phyloP scores from a whole-genome alignment of 2,888 invertebrate species.

The Liodrosophila aerea region DNA sequence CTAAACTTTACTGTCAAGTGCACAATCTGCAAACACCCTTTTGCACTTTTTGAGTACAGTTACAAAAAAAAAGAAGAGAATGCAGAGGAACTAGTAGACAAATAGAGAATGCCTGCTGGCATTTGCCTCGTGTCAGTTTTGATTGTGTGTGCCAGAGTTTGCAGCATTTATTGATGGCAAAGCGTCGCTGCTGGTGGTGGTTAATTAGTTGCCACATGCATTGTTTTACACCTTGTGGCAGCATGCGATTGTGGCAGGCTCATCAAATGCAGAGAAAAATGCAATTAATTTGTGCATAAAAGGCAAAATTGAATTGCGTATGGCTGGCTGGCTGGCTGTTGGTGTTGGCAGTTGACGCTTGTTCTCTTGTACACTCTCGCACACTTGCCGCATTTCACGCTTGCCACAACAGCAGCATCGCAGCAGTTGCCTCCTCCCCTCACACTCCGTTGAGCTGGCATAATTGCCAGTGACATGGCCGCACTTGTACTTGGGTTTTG shows the following conservation, averaged over 20 bases:
- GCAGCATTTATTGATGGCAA: constrained; percentile 67
- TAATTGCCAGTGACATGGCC: constrained; percentile 75
- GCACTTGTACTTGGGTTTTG: constrained; percentile 49
- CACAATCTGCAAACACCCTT: too few relatives aligned
- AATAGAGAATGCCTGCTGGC: too few relatives aligned
- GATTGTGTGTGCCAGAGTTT: too few relatives aligned
- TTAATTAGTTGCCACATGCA: constrained; percentile 62
- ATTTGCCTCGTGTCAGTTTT: too few relatives aligned
- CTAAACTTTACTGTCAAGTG: too few relatives aligned
- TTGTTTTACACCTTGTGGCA: too few relatives aligned
- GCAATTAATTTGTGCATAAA: constrained; percentile 75
- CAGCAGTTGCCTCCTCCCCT: neutral
- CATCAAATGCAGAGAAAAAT: constrained; percentile 64
- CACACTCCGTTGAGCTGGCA: constrained; percentile 36
- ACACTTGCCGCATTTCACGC: too few relatives aligned
- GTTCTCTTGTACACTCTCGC: neutral
- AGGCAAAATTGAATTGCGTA: constrained; percentile 70
- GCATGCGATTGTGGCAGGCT: too few relatives aligned
- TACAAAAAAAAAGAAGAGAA: too few relatives aligned
- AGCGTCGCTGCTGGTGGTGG: constrained; percentile 62
- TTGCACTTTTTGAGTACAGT: too few relatives aligned
- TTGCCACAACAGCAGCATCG: neutral
- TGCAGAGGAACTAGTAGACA: too few relatives aligned
- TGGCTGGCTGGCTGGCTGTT: constrained; percentile 17
- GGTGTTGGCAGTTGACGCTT: constrained; percentile 27